Conservation (phyloP, 2,888 invertebrate genomes). For the Polydrusus pterygomalis region DNA sequence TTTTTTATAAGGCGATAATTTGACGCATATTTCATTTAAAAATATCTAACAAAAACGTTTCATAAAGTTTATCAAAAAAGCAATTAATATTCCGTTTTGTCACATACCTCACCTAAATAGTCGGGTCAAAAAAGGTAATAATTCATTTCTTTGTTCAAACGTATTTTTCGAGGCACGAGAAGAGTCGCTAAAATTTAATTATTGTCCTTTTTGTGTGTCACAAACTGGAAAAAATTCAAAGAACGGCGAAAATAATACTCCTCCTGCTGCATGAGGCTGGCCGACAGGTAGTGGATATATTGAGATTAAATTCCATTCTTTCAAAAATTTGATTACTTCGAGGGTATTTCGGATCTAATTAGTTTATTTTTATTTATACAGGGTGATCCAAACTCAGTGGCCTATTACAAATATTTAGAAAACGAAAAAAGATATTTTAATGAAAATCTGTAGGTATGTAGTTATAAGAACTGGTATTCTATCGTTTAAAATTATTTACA, state of each 20-base stretch:
- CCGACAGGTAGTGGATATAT: background rate
- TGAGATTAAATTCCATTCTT: conserved; percentile 8
- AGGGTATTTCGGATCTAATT: background rate
- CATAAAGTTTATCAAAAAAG: background rate
- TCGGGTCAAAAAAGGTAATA: background rate
- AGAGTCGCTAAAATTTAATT: conserved; percentile 9
- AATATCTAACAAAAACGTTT: background rate
- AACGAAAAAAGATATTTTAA: too few relatives aligned
- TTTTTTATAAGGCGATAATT: too few relatives aligned
- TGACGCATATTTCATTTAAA: too few relatives aligned
- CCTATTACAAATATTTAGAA: too few relatives aligned
- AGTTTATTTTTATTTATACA: background rate
- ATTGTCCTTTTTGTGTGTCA: conserved; percentile 4
- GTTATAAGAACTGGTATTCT: too few relatives aligned
- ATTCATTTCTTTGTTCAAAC: conserved; percentile 3
- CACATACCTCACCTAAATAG: conserved; percentile 7
- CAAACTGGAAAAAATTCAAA: conserved; percentile 14
- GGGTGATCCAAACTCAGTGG: too few relatives aligned
- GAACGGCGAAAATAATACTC: background rate
- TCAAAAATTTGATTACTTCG: background rate
- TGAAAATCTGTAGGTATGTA: too few relatives aligned
- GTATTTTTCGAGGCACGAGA: conserved; percentile 1
- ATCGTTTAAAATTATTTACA: too few relatives aligned
- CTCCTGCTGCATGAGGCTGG: background rate
- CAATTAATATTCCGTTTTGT: background rate